A percentile compares a stretch with the other conserved stretches of the same genome.
phyloP scores from a whole-genome alignment of 1,140 invertebrate genomes.

The Aphelenchoides besseyi region DNA sequence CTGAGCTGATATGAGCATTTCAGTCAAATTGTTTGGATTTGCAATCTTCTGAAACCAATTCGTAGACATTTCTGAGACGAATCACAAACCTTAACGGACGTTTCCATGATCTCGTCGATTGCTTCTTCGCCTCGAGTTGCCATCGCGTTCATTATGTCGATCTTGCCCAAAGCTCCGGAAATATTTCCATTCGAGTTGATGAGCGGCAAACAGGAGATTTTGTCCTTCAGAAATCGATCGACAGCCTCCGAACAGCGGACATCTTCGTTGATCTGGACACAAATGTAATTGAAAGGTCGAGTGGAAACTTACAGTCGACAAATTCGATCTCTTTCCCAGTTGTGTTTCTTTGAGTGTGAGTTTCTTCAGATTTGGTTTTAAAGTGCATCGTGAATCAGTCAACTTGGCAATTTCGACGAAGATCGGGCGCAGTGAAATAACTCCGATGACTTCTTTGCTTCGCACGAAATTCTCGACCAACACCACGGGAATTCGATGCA shows the following conservation, averaged over 20 bases:
- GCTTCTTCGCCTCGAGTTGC: constrained; percentile 13
- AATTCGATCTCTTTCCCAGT: constrained; percentile 40
- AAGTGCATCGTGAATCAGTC: constrained; percentile 30
- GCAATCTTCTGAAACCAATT: neutral
- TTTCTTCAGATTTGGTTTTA: constrained; percentile 37
- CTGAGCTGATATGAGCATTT: constrained; percentile 28
- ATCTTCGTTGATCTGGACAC: constrained; percentile 22
- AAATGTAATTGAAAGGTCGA: constrained; percentile 19
- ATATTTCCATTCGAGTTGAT: constrained; percentile 31
- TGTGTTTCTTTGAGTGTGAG: constrained; percentile 33
- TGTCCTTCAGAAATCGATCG: constrained; percentile 20
- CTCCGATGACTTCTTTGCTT: constrained; percentile 31
- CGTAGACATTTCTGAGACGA: too few species aligned
- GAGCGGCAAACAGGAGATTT: constrained; percentile 35
- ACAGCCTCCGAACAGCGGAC: constrained; percentile 20
- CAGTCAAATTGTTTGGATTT: constrained; percentile 7
- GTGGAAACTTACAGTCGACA: constrained; percentile 31
- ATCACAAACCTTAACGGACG: constrained; percentile 26
- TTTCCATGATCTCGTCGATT: constrained; percentile 35
- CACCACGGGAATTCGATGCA: constrained; percentile 50
- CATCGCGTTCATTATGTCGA: constrained; percentile 28
- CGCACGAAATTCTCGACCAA: constrained; percentile 26
- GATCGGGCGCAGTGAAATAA: constrained; percentile 46
- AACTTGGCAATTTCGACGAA: constrained; percentile 47
- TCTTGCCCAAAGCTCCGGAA: constrained; percentile 28